Evolutionary conservation across 1,140 invertebrate species (phyloP), one percentile per base, ranked within the genome.

Genomic region (Zaprionus taronus): DNA sequence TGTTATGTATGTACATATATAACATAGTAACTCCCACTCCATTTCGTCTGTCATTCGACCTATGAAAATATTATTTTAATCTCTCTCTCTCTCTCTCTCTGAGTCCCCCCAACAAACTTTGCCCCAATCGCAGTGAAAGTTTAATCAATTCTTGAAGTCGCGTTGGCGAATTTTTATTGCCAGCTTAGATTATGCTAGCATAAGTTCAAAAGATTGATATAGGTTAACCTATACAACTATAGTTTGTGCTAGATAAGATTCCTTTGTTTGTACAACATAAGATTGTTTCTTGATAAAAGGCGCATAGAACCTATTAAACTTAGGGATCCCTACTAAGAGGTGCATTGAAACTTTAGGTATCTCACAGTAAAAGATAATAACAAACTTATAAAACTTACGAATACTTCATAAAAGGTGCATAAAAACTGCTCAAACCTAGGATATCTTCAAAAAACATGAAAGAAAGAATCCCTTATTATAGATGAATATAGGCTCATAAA

Each of bases 21-120:
- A 34, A 11, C 9, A 34, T 38, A 38, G 36, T 38, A 38, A 38
- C 55, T 66, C 75, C 51, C 61, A 38, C 61, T 69, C 65, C 75
- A 65, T 62, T 78, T 73, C 64, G 75, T 77, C 78, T 78, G 78
- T 87, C 84, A 90, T 89, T 79, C 81, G 81, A 89, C 84, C 84
- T 87, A 90, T 84, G 71, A 71, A 81, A 89, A 89, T 89, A 90
- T 90, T 89, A 36, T 74, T 81, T 84, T 73, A 89, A 83, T 90
- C 83, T 89, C 79, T 61, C 73, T 66, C 41, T 44, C 41, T n/a
- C 36, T 38, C 1, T 36, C 2, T 36, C 4, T 4, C 0, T 38
- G 36, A 38, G 56, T 73, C 66, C 79, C 65, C 26, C 66, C 76
- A 77, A 44, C 68, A 70, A 69, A 61, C 47, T 79, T 76, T 71